Percentiles rank a stretch among this genome's conserved stretches.
Evolutionary conservation across 2,888 invertebrate species (phyloP).

Genomic region (Caenorhabditis sulstoni): DNA sequence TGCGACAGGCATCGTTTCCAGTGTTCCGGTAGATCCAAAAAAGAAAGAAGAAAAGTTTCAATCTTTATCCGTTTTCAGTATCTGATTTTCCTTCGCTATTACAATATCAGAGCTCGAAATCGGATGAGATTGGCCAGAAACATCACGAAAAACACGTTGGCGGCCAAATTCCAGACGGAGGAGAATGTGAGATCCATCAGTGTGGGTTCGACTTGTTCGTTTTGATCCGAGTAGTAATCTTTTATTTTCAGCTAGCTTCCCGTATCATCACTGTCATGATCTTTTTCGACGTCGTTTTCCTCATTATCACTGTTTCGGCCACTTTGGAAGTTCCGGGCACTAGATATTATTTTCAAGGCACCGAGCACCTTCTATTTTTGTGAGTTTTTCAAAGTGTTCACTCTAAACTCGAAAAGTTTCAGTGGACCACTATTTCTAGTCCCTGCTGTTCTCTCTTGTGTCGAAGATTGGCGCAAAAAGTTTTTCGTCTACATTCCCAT

Average conservation of each 20-base stretch:
- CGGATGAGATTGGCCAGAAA: conserved; percentile 22
- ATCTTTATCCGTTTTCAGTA: conserved; percentile 24
- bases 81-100: conserved; percentile 29
- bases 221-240: too few relatives aligned
- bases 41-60: too few relatives aligned
- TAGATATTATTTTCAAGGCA: conserved; percentile 22
- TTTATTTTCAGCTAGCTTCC: conserved; percentile 22
- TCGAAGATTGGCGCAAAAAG: conserved; percentile 35
- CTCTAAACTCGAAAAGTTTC: too few relatives aligned
- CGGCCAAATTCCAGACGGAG: conserved; percentile 50
- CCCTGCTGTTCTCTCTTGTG: conserved; percentile 15
- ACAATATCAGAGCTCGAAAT: conserved; percentile 23
- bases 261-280: conserved; percentile 3
- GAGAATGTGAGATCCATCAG: conserved; percentile 42
- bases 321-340: conserved; percentile 3
- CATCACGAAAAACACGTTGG: conserved; percentile 33
- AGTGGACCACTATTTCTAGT: conserved; percentile 34
- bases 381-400: not conserved
- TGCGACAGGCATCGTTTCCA: conserved; percentile 1
- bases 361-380: conserved; percentile 25
- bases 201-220: conserved; percentile 2
- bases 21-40: conserved; percentile 2
- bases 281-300: conserved; percentile 17
- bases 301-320: not conserved
- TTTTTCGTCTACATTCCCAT: conserved; percentile 14